Evolutionary conservation across 2,113 vertebrate species (phyloP).

Genomic region (Cromileptes altivelis): DNA sequence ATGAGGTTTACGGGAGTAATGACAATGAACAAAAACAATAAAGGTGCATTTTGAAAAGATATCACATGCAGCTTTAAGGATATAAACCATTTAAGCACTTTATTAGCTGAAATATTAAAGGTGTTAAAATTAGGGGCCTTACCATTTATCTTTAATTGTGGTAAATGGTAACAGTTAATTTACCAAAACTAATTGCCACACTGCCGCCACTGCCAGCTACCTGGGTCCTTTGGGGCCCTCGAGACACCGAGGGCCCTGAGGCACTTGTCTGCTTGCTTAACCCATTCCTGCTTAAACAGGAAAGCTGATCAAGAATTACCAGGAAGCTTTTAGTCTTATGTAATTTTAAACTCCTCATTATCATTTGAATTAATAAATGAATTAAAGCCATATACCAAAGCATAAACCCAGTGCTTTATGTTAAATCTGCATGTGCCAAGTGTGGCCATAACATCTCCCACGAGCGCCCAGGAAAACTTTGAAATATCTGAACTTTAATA

Average conservation of each 20-base stretch:
- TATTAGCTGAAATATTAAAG: neutral
- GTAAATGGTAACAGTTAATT: neutral
- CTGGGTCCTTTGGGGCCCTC: neutral
- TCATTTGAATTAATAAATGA: neutral
- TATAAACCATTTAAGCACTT: neutral
- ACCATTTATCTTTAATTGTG: neutral
- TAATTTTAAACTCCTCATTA: conserved; percentile 4
- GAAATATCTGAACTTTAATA: conserved; percentile 72
- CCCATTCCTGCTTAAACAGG: conserved; percentile 1
- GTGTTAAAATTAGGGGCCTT: neutral
- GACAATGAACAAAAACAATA: too few species aligned
- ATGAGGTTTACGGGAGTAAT: too few species aligned
- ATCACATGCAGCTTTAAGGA: neutral
- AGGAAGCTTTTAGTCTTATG: neutral
- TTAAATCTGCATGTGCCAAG: conserved; percentile 26
- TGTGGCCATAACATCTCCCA: conserved; percentile 29
- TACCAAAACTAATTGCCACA: neutral
- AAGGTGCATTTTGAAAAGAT: neutral
- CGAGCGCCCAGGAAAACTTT: conserved; percentile 34
- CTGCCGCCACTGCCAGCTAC: neutral
- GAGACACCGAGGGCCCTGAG: too few species aligned
- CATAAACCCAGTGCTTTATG: neutral
- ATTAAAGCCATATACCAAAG: conserved; percentile 11
- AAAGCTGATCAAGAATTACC: neutral
- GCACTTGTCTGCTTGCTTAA: neutral